Conservation (phyloP, 2,888 invertebrate genomes). For the Molanna angustata region DNA sequence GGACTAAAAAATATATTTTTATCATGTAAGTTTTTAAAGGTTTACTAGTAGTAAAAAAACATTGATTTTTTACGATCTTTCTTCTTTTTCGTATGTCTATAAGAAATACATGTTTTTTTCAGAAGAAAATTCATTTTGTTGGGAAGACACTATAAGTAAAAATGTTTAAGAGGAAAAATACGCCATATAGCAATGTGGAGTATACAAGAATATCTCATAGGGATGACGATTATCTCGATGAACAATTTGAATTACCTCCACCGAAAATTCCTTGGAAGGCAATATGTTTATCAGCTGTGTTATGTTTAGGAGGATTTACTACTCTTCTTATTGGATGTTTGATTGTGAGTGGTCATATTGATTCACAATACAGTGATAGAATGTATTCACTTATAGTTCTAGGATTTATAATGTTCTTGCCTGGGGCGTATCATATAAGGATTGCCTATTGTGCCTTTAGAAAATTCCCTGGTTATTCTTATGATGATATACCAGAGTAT, state of each 20-base stretch:
- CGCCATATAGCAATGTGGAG: conserved; percentile 11
- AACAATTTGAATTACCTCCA: conserved; percentile 65
- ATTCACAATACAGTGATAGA: conserved; percentile 80
- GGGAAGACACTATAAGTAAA: too few relatives aligned
- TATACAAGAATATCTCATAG: conserved; percentile 20
- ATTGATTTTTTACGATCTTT: too few relatives aligned
- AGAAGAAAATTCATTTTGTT: too few relatives aligned
- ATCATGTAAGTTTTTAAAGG: too few relatives aligned
- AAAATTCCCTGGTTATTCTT: conserved; percentile 80
- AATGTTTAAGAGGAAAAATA: conserved; percentile 20
- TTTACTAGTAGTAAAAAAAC: too few relatives aligned
- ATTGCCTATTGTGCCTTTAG: conserved; percentile 85
- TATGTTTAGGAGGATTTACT: conserved; percentile 74
- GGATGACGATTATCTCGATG: conserved; percentile 67
- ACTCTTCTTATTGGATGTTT: conserved; percentile 66
- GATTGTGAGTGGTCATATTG: conserved; percentile 77
- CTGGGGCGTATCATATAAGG: conserved; percentile 86
- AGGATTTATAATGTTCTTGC: conserved; percentile 86
- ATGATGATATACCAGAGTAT: conserved; percentile 86
- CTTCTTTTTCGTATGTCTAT: too few relatives aligned
- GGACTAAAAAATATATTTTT: too few relatives aligned
- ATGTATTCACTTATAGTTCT: conserved; percentile 88
- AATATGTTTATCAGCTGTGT: conserved; percentile 69
- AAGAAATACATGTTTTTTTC: too few relatives aligned
- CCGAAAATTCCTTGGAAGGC: conserved; percentile 83